These are phyloP conservation scores for Mechanitis messenoides DNA, from an alignment of 2,888 invertebrate genomes.

Conservation along the genomic window DNA sequence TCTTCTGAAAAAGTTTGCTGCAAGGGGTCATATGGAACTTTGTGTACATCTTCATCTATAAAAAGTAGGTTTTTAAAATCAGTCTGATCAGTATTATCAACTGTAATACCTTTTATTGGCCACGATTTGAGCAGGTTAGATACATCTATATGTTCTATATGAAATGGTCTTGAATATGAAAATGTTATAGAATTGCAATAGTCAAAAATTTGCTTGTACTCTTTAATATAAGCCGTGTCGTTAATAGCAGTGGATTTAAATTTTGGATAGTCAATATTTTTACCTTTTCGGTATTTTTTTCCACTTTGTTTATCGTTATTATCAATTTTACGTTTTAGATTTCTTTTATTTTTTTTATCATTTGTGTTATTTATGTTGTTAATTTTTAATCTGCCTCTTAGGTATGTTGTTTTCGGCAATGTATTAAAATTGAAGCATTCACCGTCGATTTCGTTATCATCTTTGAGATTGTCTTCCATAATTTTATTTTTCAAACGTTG, in stretches of 20 bases:
- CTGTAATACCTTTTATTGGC: slow-evolving; percentile 43
- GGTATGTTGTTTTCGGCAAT: slow-evolving; percentile 51
- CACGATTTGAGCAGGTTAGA: slow-evolving; percentile 44
- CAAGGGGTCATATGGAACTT: slow-evolving; percentile 39
- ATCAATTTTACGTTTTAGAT: slow-evolving; percentile 53
- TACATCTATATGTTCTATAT: slow-evolving; percentile 55
- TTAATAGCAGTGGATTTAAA: slow-evolving; percentile 35
- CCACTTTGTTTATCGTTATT: slow-evolving; percentile 39
- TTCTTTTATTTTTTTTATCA: slow-evolving; percentile 27
- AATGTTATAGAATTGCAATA: slow-evolving; percentile 60
- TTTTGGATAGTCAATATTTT: slow-evolving; percentile 61
- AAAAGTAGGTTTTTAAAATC: slow-evolving; percentile 41
- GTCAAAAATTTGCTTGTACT: slow-evolving; percentile 51
- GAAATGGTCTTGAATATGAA: slow-evolving; percentile 58
- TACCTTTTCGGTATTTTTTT: slow-evolving; percentile 59
- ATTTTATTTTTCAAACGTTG: slow-evolving; percentile 26
- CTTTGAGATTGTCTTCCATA: slow-evolving; percentile 17
- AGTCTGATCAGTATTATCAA: slow-evolving; percentile 24
- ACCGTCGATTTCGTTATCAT: slow-evolving; percentile 29
- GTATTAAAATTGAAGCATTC: slow-evolving; percentile 34
- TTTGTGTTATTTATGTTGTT: slow-evolving; percentile 11
- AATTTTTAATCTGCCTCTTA: slow-evolving; percentile 26
- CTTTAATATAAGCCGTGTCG: slow-evolving; percentile 47
- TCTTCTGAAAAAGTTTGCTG: slow-evolving; percentile 56
- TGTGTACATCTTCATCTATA: slow-evolving; percentile 34